Base-by-base conservation (phyloP, 2,888 invertebrate genomes). In the Dyspetes luteomarginatus region DNA sequence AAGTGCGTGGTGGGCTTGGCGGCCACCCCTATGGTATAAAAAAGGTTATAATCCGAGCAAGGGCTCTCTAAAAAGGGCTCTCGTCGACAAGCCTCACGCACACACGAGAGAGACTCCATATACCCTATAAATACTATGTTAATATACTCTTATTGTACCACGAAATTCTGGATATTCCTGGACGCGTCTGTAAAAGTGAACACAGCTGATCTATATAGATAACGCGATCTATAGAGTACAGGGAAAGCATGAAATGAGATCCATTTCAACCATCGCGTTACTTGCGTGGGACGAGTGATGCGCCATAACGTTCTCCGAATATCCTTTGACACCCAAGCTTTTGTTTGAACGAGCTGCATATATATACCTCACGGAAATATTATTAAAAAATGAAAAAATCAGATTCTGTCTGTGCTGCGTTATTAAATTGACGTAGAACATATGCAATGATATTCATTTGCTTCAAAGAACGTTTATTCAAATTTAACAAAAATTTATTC, bases 311-410 rank as follows among this genome's bases (percentile, higher is more conserved):
- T 81, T 78, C 76, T 78, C 82, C 81, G 80, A 84, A 83, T 78
- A 50, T 83, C 75, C 81, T 85, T 85, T 82, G 80, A 85, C 77
- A 85, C 78, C 80, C 75, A 77, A 82, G 65, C 12, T 2, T 4
- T 12, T 15, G 43, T 22, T 19, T 62, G 43, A 43, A 41, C 45
- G 15, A 41, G 19, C 36, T 17, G 17, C 12, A 19, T 30, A 12
- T 65, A 69, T 81, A 71, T 55, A 62, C 73, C 72, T 67, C 67
- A 75, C 55, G 75, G 75, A 78, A 71, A 68, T 81, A 78, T 82
- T 82, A 77, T 78, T 79, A 82, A 84, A 79, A 79, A 64, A 56
- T 65, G 71, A 76, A 82, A 77, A 78, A 69, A 78, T 64, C 7
- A 82, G 74, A 74, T 73, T 67, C 73, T 78, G 77, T 73, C 79